Evolutionary conservation across 2,797 vertebrate species (phyloP).

Genomic region (Lindbergichthys nudifrons): DNA sequence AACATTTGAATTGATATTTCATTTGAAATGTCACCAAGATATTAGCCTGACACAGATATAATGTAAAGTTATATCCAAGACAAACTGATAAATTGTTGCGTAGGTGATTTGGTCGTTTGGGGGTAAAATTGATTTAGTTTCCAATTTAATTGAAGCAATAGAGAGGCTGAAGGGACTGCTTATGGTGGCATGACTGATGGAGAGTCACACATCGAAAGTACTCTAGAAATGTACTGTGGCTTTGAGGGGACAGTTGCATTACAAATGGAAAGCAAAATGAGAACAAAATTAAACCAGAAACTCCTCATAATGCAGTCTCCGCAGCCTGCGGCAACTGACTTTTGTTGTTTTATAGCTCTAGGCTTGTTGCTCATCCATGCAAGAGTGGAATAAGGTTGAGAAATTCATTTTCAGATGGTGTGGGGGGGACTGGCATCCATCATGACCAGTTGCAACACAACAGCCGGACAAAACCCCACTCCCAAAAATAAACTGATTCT

Average conservation of each 20-base stretch:
- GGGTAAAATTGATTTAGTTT: conserved; percentile 36
- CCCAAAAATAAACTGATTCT: conserved; percentile 7
- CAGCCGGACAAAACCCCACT: not conserved
- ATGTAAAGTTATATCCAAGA: conserved; percentile 5
- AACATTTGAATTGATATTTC: conserved; percentile 10
- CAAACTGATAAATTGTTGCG: conserved; percentile 8
- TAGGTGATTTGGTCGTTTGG: conserved; percentile 25
- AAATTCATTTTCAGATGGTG: conserved; percentile 30
- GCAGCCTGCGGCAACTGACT: conserved; percentile 4
- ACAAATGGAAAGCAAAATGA: conserved; percentile 27
- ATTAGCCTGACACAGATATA: conserved; percentile 5
- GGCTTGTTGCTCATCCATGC: conserved; percentile 7
- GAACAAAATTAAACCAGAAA: conserved; percentile 33
- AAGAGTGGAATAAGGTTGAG: conserved; percentile 7
- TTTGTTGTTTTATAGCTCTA: conserved; percentile 17
- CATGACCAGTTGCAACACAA: conserved; percentile 25
- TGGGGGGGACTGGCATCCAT: conserved; percentile 7
- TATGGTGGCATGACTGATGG: conserved; percentile 26
- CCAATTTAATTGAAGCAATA: conserved; percentile 29
- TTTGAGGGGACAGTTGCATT: conserved; percentile 13
- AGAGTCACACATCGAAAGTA: conserved; percentile 24
- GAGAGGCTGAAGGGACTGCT: conserved; percentile 18
- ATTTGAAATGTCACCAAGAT: not conserved
- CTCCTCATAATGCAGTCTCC: conserved; percentile 2
- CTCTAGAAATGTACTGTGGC: conserved; percentile 17